Evolutionary conservation across 92 coral and sea anemone species (phyloP), one percentile per base, ranked within the genome.

Genomic region (Phymanthus crucifer): DNA sequence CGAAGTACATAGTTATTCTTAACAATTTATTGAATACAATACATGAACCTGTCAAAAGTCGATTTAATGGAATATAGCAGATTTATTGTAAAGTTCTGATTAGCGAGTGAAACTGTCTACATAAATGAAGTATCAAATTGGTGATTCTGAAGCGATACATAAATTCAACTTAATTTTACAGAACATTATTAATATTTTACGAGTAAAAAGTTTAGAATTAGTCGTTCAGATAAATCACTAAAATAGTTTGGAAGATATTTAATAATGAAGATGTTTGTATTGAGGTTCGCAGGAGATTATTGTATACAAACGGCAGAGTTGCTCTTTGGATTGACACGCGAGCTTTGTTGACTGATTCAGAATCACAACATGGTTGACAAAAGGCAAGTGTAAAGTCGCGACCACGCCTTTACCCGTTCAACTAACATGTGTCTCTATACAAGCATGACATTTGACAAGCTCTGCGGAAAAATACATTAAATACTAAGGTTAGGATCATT

Each of bases 331-430:
- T 8, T 61, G 68, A 61, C 68, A 23, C 68, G 68, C 14, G 68
- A 61, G 17, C 33, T 61, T 61, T 61, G 68, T 8, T 24, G 16
- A 27, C 29, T 61, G 68, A 24, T 29, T 61, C 14, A 23, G 5
- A 6, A 26, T 24, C 16, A 27, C 32, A 27, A 61, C 32, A 61
- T 34, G 34, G 13, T 61, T 1, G 68, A 61, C 68, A 24, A 13
- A 52, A 7, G n/a, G 27, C 64, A 54, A 54, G 26, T 54, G 26
- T 54, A 27, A 54, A 54, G 29, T 24, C 9, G 6, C 14, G 14
- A 21, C 64, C 64, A 54, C 64, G 64, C 64, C 64, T 54, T 54
- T 54, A 54, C 64, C 64, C 64, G 64, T 54, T 2, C 24, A 54
- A 21, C 64, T 54, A 54, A 11, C 64, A 54, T 54, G 64, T 54